phyloP scores from a whole-genome alignment of 2,797 vertebrate species.

The Podarcis siculus region DNA sequence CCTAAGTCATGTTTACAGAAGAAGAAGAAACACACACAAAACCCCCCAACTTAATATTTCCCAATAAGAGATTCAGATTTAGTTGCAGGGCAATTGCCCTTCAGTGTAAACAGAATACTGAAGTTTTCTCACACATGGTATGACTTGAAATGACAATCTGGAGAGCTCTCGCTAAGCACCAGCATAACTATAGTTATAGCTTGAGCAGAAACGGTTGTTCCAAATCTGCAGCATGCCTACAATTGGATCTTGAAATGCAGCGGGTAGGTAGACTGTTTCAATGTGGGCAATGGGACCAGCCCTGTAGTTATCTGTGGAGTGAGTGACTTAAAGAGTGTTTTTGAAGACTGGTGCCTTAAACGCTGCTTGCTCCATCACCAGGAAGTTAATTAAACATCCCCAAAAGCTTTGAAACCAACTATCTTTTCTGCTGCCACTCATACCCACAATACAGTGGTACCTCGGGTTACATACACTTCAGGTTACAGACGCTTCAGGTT shows the following conservation, averaged over 20 bases:
- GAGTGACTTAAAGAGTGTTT: neutral
- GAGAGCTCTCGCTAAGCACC: neutral
- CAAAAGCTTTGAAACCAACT: neutral
- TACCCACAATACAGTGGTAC: too few species aligned
- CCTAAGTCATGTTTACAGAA: neutral
- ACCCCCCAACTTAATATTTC: neutral
- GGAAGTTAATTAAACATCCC: neutral
- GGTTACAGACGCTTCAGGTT: too few species aligned
- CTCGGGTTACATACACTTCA: too few species aligned
- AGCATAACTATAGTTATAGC: neutral
- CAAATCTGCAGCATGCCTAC: neutral
- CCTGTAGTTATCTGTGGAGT: neutral
- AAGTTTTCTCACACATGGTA: neutral
- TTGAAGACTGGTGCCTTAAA: neutral
- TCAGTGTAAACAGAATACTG: neutral
- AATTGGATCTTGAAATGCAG: neutral
- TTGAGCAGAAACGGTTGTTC: neutral
- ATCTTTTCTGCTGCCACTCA: neutral
- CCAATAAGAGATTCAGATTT: neutral
- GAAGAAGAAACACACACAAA: neutral
- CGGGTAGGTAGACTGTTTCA: neutral
- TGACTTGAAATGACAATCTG: neutral
- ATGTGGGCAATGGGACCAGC: neutral
- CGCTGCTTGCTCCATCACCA: neutral
- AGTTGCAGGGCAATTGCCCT: conserved; percentile 3